Percentiles rank a stretch among this genome's conserved stretches.
These are phyloP conservation scores for Chlorops oryzae DNA, from an alignment of 1,140 invertebrate genomes.

Conservation along the genomic window DNA sequence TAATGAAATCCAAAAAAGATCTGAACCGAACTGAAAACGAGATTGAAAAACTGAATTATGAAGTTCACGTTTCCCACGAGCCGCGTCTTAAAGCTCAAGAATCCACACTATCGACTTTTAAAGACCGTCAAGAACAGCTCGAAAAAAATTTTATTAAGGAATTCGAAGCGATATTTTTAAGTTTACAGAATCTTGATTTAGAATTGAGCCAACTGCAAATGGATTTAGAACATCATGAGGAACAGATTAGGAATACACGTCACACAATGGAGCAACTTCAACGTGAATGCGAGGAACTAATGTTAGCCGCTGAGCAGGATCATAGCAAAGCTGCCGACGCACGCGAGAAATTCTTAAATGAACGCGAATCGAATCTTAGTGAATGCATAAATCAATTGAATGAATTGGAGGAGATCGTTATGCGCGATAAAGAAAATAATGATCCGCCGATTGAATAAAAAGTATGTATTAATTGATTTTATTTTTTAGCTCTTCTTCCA, in stretches of 20 bases:
- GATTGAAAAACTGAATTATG: not conserved
- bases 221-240: not conserved
- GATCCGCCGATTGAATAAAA: conserved; percentile 1
- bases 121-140: not conserved
- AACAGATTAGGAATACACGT: not conserved
- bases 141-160: not conserved
- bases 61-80: not conserved
- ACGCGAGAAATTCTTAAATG: conserved; percentile 9
- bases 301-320: conserved; percentile 18
- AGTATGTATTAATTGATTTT: not conserved
- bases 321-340: conserved; percentile 16
- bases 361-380: conserved; percentile 14
- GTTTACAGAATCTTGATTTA: not conserved
- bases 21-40: conserved; percentile 17
- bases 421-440: not conserved
- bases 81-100: not conserved
- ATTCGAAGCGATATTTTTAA: not conserved
- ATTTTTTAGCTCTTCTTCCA: conserved; percentile 1
- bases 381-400: conserved; percentile 14
- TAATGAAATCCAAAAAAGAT: conserved; percentile 6
- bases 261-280: not conserved
- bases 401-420: conserved; percentile 1
- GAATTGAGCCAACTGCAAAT: conserved; percentile 2
- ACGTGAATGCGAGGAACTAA: conserved; percentile 20
- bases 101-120: not conserved